Percentiles rank a stretch among this genome's conserved stretches.
Evolutionary conservation across 2,888 invertebrate species (phyloP).

Genomic region (Torymus texanus): DNA sequence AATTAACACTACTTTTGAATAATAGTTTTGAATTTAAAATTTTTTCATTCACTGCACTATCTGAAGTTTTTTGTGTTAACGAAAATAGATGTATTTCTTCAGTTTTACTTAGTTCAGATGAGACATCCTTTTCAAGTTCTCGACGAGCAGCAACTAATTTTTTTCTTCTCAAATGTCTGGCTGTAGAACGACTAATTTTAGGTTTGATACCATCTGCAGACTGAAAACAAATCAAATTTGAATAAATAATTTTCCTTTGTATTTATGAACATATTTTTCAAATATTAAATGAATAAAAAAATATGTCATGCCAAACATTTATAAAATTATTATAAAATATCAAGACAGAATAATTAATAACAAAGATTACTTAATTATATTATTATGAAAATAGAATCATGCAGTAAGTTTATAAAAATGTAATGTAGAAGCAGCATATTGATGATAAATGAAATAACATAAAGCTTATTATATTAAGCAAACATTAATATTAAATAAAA

Average conservation of each 20-base stretch:
- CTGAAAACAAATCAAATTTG: slow-evolving; percentile 5
- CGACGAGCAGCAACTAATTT: slow-evolving; percentile 65
- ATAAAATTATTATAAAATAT: too few relatives aligned
- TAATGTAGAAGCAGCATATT: not conserved
- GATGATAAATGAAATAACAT: not conserved
- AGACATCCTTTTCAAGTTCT: slow-evolving; percentile 13
- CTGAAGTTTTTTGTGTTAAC: not conserved
- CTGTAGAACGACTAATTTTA: slow-evolving; percentile 65
- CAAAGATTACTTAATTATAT: not conserved
- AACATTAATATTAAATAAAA: not conserved
- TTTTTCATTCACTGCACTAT: not conserved
- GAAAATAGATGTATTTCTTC: not conserved
- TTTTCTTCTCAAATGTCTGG: slow-evolving; percentile 69
- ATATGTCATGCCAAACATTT: too few relatives aligned
- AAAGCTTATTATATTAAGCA: not conserved
- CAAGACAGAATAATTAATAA: not conserved
- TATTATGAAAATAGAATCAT: not conserved
- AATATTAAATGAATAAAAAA: not conserved
- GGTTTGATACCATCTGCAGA: slow-evolving; percentile 2
- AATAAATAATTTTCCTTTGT: not conserved
- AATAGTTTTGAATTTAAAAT: slow-evolving; percentile 60
- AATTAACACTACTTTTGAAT: slow-evolving; percentile 27
- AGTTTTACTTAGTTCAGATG: not conserved
- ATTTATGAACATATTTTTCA: not conserved
- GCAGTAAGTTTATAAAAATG: not conserved